These are phyloP conservation scores for Lagorchestes hirsutus DNA, from an alignment of 2,797 vertebrate species.

Conservation along the genomic window DNA sequence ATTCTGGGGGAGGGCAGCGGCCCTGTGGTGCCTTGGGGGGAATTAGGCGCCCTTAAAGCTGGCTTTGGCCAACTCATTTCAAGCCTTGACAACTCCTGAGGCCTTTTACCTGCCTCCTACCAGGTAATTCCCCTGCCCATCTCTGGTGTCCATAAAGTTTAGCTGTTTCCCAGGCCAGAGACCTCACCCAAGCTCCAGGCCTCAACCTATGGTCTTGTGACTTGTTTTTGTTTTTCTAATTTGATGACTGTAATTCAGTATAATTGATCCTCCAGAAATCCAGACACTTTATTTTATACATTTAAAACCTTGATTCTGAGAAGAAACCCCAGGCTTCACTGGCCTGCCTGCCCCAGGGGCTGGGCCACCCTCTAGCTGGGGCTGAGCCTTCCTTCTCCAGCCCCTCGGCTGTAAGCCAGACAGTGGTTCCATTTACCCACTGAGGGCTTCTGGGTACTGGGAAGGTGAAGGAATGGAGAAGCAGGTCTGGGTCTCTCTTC, in stretches of 20 bases:
- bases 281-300: not conserved
- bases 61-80: not conserved
- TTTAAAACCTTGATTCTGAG: not conserved
- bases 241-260: not conserved
- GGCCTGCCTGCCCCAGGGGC: not conserved
- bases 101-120: not conserved
- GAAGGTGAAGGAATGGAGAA: not conserved
- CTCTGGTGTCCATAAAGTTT: not conserved
- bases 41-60: not conserved
- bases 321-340: not conserved
- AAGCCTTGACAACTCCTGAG: not conserved
- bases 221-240: not conserved
- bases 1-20: too few relatives aligned
- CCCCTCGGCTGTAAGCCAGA: too few relatives aligned
- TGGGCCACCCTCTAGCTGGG: too few relatives aligned
- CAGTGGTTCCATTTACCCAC: not conserved
- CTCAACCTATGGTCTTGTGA: not conserved
- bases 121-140: not conserved
- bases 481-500: not conserved
- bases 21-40: too few relatives aligned
- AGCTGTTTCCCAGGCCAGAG: not conserved
- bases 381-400: too few relatives aligned
- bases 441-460: not conserved
- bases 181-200: not conserved
- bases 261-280: not conserved